Evolutionary conservation across 2,888 invertebrate species (phyloP).

Genomic region (Nemurella pictetii): DNA sequence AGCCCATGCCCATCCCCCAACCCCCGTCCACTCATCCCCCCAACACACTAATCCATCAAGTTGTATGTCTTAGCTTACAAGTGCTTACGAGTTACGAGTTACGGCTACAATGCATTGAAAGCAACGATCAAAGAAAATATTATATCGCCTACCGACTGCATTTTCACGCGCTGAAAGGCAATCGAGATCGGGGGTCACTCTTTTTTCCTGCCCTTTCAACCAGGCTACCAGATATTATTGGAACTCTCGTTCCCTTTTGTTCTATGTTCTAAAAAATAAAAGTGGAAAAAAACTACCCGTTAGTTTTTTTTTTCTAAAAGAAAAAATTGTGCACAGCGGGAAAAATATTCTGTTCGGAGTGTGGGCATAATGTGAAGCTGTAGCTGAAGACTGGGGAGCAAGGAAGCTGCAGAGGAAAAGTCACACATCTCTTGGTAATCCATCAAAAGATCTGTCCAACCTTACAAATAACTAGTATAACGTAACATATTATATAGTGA

Average conservation of each 20-base stretch:
- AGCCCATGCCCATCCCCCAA: background rate
- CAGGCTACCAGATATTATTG: background rate
- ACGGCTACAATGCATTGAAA: slow-evolving; percentile 8
- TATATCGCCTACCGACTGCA: background rate
- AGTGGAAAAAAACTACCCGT: too few relatives aligned
- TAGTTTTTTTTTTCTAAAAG: too few relatives aligned
- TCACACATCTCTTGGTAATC: slow-evolving; percentile 21
- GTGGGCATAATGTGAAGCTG: too few relatives aligned
- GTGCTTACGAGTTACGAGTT: slow-evolving; percentile 13
- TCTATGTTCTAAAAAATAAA: background rate
- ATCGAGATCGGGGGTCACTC: background rate
- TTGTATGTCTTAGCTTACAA: slow-evolving; percentile 14
- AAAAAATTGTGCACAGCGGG: too few relatives aligned
- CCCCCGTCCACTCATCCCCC: background rate
- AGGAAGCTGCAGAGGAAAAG: too few relatives aligned
- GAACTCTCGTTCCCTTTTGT: background rate
- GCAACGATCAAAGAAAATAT: background rate
- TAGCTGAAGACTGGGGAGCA: too few relatives aligned
- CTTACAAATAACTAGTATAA: slow-evolving; percentile 26
- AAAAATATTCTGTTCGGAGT: too few relatives aligned
- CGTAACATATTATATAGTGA: slow-evolving; percentile 29
- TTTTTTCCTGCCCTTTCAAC: background rate
- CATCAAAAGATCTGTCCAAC: slow-evolving; percentile 33
- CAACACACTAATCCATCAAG: slow-evolving; percentile 5
- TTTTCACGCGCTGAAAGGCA: background rate